Evolutionary conservation across 2,113 vertebrate species (phyloP).

Genomic region (Ramphastos sulfuratus): DNA sequence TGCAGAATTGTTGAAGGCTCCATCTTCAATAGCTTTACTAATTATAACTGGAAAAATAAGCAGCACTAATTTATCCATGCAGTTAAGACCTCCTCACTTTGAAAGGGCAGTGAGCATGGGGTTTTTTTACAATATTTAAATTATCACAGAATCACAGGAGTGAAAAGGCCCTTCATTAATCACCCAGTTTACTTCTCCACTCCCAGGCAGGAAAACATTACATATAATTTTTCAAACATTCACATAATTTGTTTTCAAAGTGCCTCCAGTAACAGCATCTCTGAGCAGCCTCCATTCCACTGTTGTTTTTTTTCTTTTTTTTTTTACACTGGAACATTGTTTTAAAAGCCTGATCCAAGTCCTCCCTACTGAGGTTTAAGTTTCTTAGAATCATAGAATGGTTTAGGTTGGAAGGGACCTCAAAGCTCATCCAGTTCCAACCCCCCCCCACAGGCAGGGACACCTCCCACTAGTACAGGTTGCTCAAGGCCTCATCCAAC

Average conservation of each 20-base stretch:
- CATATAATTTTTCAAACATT: not conserved
- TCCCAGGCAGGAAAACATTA: not conserved
- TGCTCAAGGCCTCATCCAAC: no score
- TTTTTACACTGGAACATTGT: not conserved
- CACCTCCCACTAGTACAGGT: no score
- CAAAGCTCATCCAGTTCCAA: no score
- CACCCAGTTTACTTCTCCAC: not conserved
- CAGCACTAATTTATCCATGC: not conserved
- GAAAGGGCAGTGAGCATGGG: not conserved
- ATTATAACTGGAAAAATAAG: slow-evolving; percentile 1
- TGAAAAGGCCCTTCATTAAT: slow-evolving; percentile 13
- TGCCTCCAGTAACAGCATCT: not conserved
- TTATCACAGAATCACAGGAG: not conserved
- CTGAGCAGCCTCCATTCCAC: not conserved
- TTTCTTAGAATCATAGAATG: not conserved
- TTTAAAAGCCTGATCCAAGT: not conserved
- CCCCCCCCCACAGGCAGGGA: no score
- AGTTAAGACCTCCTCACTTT: not conserved
- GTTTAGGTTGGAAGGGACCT: no score
- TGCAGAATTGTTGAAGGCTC: not conserved
- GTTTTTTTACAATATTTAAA: not conserved
- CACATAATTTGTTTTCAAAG: not conserved
- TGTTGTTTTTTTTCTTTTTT: not conserved
- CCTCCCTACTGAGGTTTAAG: not conserved
- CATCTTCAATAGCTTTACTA: slow-evolving; percentile 11